A percentile compares a stretch with the other conserved stretches of the same genome.
These are phyloP conservation scores for Hoplias malabaricus DNA, from an alignment of 2,113 vertebrate genomes.

Conservation along the genomic window DNA sequence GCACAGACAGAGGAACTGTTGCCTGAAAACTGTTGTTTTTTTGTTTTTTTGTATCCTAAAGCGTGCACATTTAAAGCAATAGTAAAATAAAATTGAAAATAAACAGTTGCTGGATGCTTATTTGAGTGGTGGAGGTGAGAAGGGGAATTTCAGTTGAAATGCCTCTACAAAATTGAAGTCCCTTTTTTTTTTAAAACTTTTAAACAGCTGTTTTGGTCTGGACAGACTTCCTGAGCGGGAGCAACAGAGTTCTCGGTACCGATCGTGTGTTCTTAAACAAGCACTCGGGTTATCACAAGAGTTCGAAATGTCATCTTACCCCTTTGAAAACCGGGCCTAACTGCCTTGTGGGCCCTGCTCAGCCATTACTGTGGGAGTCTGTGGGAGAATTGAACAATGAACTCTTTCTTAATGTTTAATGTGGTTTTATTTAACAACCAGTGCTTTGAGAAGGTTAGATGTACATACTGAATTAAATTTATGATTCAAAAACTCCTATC, in stretches of 20 bases:
- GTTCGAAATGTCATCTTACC: neutral
- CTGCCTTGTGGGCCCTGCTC: neutral
- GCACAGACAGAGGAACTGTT: neutral
- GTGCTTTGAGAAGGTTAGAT: conserved; percentile 62
- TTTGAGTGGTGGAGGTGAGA: neutral
- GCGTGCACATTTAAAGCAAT: neutral
- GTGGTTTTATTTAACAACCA: conserved; percentile 52
- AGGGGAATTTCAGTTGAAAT: neutral
- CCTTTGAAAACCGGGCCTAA: neutral
- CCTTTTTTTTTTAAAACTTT: no score
- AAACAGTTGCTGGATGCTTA: neutral
- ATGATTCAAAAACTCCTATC: conserved; percentile 43
- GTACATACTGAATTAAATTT: conserved; percentile 72
- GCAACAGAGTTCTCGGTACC: neutral
- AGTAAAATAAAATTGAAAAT: neutral
- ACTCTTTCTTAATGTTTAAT: conserved; percentile 45
- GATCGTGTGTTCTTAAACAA: neutral
- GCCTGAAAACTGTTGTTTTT: neutral
- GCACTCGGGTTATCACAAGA: neutral
- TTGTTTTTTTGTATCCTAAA: neutral
- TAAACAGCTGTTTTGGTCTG: no score
- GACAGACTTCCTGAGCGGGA: no score
- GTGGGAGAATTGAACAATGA: conserved; percentile 9
- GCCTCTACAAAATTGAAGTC: neutral
- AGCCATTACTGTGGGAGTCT: conserved; percentile 4